Evolutionary conservation across 2,888 invertebrate genomes (phyloP), one percentile per base, ranked within the genome.

Genomic region (Troides aeacus): DNA sequence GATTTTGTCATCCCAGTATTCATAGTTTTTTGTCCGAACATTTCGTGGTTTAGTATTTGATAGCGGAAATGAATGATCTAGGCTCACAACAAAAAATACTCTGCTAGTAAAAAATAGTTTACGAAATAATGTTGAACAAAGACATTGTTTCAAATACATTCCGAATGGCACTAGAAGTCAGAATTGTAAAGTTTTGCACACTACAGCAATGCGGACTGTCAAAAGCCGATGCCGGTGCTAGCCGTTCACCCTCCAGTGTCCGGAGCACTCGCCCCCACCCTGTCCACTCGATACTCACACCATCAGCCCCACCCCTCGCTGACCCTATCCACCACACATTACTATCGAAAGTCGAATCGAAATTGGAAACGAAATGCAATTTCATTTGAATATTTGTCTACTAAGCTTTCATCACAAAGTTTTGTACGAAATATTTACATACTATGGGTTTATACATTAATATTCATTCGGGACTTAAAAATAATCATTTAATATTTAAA

Each of bases 131-230:
- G 64, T 71, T 65, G 58, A 68, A 68, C 70, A 64, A 66, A 70
- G 68, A 64, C 17, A 57, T 56, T 71, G 66, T 69, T 69, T 64
- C 66, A 68, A 58, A 70, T 68, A 70, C 70, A 58, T 58, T 71
- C 62, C 62, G 63, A 71, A 72, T 63, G 70, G 66, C 69, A 72
- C 62, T 67, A 60, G 67, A 67, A 67, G 63, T 57, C 62, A 62
- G 68, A 68, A 68, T 64, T 67, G 64, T 62, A 64, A 64, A 68
- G 71, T 67, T 64, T 68, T 62, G 68, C 67, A 71, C 72, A 73
- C 77, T 81, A 81, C 79, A 82, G 85, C 87, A 81, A 83, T 87
- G 87, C 83, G 85, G 86, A 87, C 90, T 88, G 90, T 89, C 90
- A 91, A 91, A 91, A 89, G 91, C 89, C 79, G 80, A 80, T 76